Evolutionary conservation across 1,140 invertebrate species (phyloP).

Genomic region (Drosophila hydei): DNA sequence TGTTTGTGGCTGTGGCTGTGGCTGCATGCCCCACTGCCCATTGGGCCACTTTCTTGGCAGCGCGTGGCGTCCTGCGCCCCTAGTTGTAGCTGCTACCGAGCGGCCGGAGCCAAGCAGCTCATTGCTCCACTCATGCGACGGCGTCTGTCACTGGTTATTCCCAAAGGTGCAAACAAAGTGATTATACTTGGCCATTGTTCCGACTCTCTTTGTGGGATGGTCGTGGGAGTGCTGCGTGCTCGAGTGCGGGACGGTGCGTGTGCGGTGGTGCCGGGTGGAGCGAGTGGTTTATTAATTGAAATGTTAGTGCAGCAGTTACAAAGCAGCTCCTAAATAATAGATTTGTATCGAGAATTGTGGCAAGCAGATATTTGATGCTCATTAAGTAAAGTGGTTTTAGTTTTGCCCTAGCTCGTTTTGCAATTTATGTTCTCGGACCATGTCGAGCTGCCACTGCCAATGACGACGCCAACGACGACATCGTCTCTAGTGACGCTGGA

Average conservation of each 20-base stretch:
- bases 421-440: conserved; percentile 58
- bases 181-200: conserved; percentile 82
- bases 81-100: background rate
- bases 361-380: conserved; percentile 79
- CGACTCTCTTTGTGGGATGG: conserved; percentile 52
- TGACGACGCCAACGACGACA: conserved; percentile 1
- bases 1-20: conserved; percentile 3
- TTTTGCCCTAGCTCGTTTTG: conserved; percentile 50
- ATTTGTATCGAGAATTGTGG: conserved; percentile 81
- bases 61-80: conserved; percentile 11
- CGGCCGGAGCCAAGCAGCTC: conserved; percentile 31
- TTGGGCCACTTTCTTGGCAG: conserved; percentile 31
- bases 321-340: conserved; percentile 76
- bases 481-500: background rate
- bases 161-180: conserved; percentile 82
- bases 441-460: conserved; percentile 6
- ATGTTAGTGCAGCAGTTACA: conserved; percentile 69
- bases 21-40: conserved; percentile 24
- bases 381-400: conserved; percentile 83
- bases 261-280: conserved; percentile 43
- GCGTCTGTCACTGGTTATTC: conserved; percentile 78
- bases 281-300: conserved; percentile 80
- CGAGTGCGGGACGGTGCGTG: conserved; percentile 1
- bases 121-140: conserved; percentile 54
- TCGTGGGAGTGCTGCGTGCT: conserved; percentile 38